Percentiles rank a stretch among this genome's conserved stretches.
These are phyloP conservation scores for Lepetodrilus schrolli DNA, from an alignment of 2,888 invertebrate genomes.

Conservation along the genomic window DNA sequence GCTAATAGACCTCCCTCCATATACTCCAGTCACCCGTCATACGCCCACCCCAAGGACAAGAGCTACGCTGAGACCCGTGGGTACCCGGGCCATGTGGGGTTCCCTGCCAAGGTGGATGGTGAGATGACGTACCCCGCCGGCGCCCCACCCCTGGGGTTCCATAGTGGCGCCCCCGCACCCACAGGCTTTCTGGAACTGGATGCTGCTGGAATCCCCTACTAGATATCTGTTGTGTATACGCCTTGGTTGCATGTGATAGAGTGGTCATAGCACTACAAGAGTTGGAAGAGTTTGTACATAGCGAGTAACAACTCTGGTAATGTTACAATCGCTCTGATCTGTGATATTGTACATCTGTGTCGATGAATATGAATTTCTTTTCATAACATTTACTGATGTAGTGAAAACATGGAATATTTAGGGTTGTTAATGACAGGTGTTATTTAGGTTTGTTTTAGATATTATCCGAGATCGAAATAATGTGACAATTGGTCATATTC, in stretches of 20 bases:
- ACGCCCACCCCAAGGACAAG: constrained; percentile 71
- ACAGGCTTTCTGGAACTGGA: constrained; percentile 68
- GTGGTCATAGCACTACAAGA: no score
- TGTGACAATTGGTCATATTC: no score
- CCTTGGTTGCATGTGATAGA: no score
- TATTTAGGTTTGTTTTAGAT: no score
- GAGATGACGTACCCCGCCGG: constrained; percentile 66
- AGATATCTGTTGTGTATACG: not conserved
- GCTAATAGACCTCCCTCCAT: constrained; percentile 69
- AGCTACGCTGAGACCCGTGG: constrained; percentile 67
- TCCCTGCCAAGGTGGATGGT: constrained; percentile 44
- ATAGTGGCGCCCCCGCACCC: constrained; percentile 69
- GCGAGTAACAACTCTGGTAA: no score
- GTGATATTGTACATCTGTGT: not conserved
- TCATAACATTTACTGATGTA: no score
- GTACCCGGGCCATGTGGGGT: constrained; percentile 67
- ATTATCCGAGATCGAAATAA: no score
- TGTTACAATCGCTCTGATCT: no score
- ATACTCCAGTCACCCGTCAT: constrained; percentile 74
- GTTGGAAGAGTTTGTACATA: no score
- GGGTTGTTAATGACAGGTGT: no score
- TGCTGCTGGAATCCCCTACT: constrained; percentile 34
- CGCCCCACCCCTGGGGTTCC: constrained; percentile 69
- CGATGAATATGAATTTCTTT: no score
- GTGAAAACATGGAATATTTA: no score